Evolutionary conservation across 2,888 invertebrate species (phyloP).

Genomic region (Byasa hedistus): DNA sequence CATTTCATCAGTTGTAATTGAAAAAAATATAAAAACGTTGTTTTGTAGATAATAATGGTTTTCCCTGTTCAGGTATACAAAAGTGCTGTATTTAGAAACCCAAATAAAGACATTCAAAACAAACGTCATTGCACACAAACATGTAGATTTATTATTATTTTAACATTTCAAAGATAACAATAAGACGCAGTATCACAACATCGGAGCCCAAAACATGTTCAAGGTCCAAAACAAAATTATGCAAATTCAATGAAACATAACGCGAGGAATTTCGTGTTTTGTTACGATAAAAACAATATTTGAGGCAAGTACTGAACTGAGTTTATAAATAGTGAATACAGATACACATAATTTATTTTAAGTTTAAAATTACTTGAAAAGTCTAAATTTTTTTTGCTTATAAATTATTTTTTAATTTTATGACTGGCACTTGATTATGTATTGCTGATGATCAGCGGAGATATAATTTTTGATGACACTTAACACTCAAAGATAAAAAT

Average conservation of each 20-base stretch:
- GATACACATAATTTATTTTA: no score
- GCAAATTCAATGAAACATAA: conserved; percentile 16
- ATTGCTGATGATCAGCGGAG: no score
- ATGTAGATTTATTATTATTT: not conserved
- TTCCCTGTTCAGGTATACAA: not conserved
- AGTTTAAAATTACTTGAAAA: no score
- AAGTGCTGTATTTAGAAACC: not conserved
- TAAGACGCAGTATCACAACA: not conserved
- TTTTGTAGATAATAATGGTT: no score
- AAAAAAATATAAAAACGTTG: no score
- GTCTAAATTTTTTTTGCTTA: no score
- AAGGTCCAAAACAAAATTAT: conserved; percentile 23
- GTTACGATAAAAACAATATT: conserved; percentile 9
- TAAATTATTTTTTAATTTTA: no score
- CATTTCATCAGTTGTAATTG: no score
- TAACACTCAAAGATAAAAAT: no score
- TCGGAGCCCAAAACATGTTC: conserved; percentile 13
- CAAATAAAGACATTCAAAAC: conserved; percentile 17
- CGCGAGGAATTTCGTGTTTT: conserved; percentile 8
- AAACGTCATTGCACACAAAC: not conserved
- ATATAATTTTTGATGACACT: no score
- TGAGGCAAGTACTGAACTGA: not conserved
- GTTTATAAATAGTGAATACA: no score
- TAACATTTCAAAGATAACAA: conserved; percentile 3
- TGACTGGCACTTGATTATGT: no score